Evolutionary conservation across 2,888 invertebrate species (phyloP).

Genomic region (Melieria picta): DNA sequence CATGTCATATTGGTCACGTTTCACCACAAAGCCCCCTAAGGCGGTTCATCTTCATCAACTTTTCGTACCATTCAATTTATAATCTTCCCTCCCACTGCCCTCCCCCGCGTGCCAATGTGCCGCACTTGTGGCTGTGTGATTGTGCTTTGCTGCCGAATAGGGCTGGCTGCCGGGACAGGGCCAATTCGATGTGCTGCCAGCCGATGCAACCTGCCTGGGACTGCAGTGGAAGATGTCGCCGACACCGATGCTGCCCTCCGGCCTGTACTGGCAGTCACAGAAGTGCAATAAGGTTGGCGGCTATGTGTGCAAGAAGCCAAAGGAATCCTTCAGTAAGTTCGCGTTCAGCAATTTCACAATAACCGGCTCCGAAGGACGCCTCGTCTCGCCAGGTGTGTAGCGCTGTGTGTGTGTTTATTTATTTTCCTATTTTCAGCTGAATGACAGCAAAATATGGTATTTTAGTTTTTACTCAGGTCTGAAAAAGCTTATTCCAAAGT

Average conservation of each 20-base stretch:
- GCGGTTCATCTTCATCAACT: neutral
- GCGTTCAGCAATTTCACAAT: slow-evolving; percentile 71
- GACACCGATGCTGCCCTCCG: slow-evolving; percentile 73
- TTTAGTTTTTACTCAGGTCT: too few species aligned
- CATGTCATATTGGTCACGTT: too few species aligned
- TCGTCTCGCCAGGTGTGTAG: slow-evolving; percentile 72
- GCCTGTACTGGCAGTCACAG: slow-evolving; percentile 77
- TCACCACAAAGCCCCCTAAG: too few species aligned
- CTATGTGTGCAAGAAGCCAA: slow-evolving; percentile 73
- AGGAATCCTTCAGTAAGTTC: slow-evolving; percentile 51
- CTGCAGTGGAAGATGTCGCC: slow-evolving; percentile 76
- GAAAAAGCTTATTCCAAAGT: too few species aligned
- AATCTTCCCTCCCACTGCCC: neutral
- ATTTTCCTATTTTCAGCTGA: too few species aligned
- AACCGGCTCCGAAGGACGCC: slow-evolving; percentile 72
- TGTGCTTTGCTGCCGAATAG: slow-evolving; percentile 30
- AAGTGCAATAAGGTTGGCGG: slow-evolving; percentile 75
- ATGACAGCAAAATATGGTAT: too few species aligned
- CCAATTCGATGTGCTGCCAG: slow-evolving; percentile 56
- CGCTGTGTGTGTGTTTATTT: neutral
- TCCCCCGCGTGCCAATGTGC: too few species aligned
- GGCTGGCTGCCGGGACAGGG: slow-evolving; percentile 74
- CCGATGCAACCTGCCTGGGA: slow-evolving; percentile 67
- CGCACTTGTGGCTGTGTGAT: too few species aligned
- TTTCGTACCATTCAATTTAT: neutral